Percentiles rank a stretch among this genome's conserved stretches.
These are phyloP conservation scores for Florisuga fusca DNA, from an alignment of 2,797 vertebrate species.

Conservation along the genomic window DNA sequence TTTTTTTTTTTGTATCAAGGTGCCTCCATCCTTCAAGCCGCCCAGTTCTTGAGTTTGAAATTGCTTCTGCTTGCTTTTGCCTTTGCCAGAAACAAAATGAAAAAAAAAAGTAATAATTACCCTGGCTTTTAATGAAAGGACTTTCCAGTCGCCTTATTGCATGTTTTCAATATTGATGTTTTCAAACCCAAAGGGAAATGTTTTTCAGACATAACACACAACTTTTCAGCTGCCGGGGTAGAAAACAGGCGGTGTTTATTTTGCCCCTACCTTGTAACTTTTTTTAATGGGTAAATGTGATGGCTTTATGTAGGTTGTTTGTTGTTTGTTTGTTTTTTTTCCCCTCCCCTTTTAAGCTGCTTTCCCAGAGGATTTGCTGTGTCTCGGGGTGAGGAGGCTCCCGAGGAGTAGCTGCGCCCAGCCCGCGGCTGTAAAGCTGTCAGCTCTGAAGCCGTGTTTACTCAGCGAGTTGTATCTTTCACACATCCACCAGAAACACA, in stretches of 20 bases:
- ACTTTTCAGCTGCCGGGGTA: background rate
- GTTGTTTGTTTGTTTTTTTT: background rate
- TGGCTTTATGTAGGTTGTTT: background rate
- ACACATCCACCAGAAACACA: constrained; percentile 25
- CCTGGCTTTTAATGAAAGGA: constrained; percentile 7
- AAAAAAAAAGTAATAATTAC: background rate
- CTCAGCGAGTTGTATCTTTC: constrained; percentile 2
- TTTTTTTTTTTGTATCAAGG: background rate
- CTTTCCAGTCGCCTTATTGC: background rate
- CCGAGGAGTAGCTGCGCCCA: background rate
- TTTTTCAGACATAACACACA: background rate
- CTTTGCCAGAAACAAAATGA: background rate
- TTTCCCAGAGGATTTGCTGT: background rate
- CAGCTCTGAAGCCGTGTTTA: constrained; percentile 40
- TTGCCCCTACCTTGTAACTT: background rate
- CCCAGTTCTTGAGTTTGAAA: background rate
- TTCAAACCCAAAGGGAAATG: background rate
- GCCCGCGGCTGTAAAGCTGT: constrained; percentile 42
- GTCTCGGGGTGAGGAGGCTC: background rate
- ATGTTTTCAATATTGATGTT: background rate
- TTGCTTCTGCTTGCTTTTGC: background rate
- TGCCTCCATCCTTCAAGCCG: background rate
- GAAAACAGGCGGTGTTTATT: background rate
- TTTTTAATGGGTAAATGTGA: background rate
- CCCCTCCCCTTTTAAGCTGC: background rate